Base-by-base conservation (phyloP, 1,140 invertebrate genomes). In the Formica selysi region DNA sequence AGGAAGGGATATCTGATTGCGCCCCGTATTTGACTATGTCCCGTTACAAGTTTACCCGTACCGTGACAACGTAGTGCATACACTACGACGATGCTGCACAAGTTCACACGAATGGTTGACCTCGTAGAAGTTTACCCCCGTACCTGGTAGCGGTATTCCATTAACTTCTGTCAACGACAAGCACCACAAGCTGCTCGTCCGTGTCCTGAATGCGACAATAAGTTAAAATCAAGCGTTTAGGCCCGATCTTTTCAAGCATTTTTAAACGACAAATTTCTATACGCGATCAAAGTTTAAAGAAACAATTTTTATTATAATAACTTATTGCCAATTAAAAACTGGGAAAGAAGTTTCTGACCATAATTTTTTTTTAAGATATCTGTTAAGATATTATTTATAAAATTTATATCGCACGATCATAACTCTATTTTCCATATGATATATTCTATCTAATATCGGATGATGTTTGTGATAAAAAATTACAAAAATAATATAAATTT, bases 101-200 rank as follows among this genome's bases (percentile, higher is more conserved):
- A 83, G 68, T 83, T 83, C 79, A 83, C 68, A 61, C 79, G 68
- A 83, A 73, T 70, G 79, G 67, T 83, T 83, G 79, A 83, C 67
- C 79, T 83, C 79, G 79, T 44, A 83, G 54, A 74, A 83, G 68
- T 83, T 83, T 83, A 73, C 38, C 68, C 51, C 68, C 54, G 71
- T 83, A 74, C 68, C 79, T 38, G 79, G 26, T 71, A 73, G 68
- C 68, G 79, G 79, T 74, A 83, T 83, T 83, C 79, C 68, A 83
- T 83, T 83, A 83, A 83, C 79, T 83, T 83, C 79, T 83, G 79
- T 83, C 79, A 83, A 83, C 79, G 79, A 68, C 79, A 83, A 83
- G 79, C 51, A 26, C 51, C 51, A 32, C 79, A 73, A 29, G 79
- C 16, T 54, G 16, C 51, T 70, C 70, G 51, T 54, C 54, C 68